Evolutionary conservation across 2,113 vertebrate species (phyloP).

Genomic region (Mirounga angustirostris): DNA sequence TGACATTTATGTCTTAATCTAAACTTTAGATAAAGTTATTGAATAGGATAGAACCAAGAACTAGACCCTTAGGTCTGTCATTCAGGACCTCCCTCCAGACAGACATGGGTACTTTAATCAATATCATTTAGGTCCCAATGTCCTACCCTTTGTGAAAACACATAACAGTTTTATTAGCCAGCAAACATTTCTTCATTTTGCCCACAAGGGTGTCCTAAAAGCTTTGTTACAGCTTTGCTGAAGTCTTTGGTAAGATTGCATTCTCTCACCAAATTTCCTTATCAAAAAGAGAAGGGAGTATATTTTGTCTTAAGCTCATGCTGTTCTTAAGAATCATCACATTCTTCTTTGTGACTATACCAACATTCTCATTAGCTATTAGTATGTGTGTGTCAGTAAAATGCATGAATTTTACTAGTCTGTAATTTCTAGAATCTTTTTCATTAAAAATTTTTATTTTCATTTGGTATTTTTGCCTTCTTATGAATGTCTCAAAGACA

Average conservation of each 20-base stretch:
- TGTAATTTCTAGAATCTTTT: not conserved
- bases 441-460: slow-evolving; percentile 38
- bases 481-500: not conserved
- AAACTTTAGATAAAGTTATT: slow-evolving; percentile 27
- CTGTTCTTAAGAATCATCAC: not conserved
- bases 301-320: not conserved
- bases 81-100: not conserved
- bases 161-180: not conserved
- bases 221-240: not conserved
- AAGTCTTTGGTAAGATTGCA: not conserved
- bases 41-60: slow-evolving; percentile 11
- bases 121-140: not conserved
- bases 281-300: not conserved
- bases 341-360: not conserved
- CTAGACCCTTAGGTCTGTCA: not conserved
- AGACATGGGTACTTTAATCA: not conserved
- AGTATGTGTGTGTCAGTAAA: not conserved
- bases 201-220: not conserved
- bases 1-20: slow-evolving; percentile 31
- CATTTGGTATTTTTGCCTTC: not conserved
- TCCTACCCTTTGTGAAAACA: slow-evolving; percentile 14
- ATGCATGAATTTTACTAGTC: not conserved
- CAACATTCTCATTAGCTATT: not conserved
- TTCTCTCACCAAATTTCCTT: not conserved
- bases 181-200: slow-evolving; percentile 24